Evolutionary conservation across 2,113 vertebrate genomes (phyloP), one percentile per base, ranked within the genome.

Genomic region (Lethenteron camtschaticum): DNA sequence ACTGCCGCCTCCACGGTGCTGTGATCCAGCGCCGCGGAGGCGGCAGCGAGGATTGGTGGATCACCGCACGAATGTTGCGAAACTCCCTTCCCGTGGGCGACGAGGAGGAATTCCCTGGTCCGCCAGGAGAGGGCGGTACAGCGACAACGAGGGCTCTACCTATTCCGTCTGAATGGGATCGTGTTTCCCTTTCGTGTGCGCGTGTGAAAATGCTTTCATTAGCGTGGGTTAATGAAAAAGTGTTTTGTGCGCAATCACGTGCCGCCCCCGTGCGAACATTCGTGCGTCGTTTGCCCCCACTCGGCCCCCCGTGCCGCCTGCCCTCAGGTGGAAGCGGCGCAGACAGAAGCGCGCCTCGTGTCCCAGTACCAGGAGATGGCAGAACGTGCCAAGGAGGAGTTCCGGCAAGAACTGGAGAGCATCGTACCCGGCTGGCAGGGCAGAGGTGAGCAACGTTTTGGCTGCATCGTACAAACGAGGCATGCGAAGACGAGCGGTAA

Each of bases 301-400:
- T 4, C 13, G 56, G 63, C 9, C 56, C 55, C 68, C 12, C 9
- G 56, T 10, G 2, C 12, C 57, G 13, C 63, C 68, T 13, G 55
- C 66, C 73, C 71, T 0, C 75, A 96, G 94, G 88, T 96, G 20
- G 83, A 90, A 72, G 81, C 85, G 68, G 87, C 88, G 1, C 89
- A 96, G 4, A 83, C 87, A 0, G 92, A 96, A 73, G 87, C 89
- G 14, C 95, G 88, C 79, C 83, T 96, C 0, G 85, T 96, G 4
- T 85, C 89, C 76, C 90, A 94, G 73, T 96, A 96, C 75, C 87
- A 86, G 6, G 90, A 96, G 68, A 83, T 99, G 68, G 90, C 96
- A 70, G 81, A 83, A 55, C 85, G 85, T 75, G 90, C 90, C 68
- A 85, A 87, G 68, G 83, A 82, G 13, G 89, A 92, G 76, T 99